A percentile compares a stretch with the other conserved stretches of the same genome.
Conservation (phyloP, 2,797 vertebrate genomes). For the Melanotaenia trifasciata region DNA sequence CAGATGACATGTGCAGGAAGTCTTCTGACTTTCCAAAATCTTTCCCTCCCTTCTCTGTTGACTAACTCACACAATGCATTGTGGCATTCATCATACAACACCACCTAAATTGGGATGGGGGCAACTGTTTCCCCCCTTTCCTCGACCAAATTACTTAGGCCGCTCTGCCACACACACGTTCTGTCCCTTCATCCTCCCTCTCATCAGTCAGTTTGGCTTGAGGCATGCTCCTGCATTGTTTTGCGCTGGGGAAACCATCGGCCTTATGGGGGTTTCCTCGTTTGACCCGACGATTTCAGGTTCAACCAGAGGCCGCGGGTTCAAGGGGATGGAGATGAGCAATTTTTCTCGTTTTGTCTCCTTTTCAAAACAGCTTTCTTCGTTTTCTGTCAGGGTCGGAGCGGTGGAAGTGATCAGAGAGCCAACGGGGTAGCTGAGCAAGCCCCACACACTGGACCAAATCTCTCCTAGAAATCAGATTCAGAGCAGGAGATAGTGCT, state of each 20-base stretch:
- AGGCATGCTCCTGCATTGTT: slow-evolving; percentile 73
- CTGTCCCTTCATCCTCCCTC: slow-evolving; percentile 48
- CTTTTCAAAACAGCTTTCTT: slow-evolving; percentile 50
- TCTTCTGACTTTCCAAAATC: background rate
- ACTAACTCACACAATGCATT: slow-evolving; percentile 15
- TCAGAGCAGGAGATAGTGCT: slow-evolving; percentile 23
- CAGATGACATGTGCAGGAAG: background rate
- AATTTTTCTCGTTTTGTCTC: slow-evolving; percentile 64
- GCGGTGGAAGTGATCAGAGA: slow-evolving; percentile 53
- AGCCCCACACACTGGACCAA: slow-evolving; percentile 14
- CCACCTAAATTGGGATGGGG: slow-evolving; percentile 44
- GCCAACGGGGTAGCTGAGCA: slow-evolving; percentile 41
- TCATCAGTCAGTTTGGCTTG: slow-evolving; percentile 70
- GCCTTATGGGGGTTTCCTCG: slow-evolving; percentile 56
- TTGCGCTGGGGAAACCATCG: slow-evolving; percentile 34
- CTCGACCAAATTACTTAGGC: slow-evolving; percentile 26
- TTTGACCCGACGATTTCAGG: slow-evolving; percentile 59
- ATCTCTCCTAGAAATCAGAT: slow-evolving; percentile 15
- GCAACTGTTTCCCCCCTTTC: slow-evolving; percentile 1
- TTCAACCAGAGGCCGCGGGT: slow-evolving; percentile 69
- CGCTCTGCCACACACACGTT: slow-evolving; percentile 44
- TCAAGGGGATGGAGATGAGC: slow-evolving; percentile 67
- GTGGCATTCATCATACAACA: slow-evolving; percentile 39
- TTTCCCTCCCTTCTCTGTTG: background rate
- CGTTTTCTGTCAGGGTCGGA: slow-evolving; percentile 13